A percentile compares a stretch with the other conserved stretches of the same genome.
These are phyloP conservation scores for Iguana delicatissima DNA, from an alignment of 2,797 vertebrate genomes.

Conservation along the genomic window DNA sequence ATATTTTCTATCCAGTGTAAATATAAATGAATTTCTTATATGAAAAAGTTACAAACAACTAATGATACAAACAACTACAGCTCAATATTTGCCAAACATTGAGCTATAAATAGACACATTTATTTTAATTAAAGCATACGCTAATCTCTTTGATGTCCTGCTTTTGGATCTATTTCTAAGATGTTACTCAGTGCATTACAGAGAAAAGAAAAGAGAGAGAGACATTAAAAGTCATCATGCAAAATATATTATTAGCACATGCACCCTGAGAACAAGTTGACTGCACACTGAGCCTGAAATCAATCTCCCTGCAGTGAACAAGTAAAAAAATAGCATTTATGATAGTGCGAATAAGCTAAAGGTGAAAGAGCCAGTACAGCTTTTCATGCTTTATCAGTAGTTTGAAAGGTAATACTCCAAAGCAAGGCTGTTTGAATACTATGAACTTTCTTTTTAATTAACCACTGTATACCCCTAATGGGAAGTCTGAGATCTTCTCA, in stretches of 20 bases:
- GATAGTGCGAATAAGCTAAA: conserved; percentile 43
- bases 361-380: conserved; percentile 41
- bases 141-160: not conserved
- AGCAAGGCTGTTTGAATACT: conserved; percentile 28
- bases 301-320: conserved; percentile 19
- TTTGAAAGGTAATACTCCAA: conserved; percentile 34
- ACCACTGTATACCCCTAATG: conserved; percentile 24
- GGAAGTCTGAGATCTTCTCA: conserved; percentile 48
- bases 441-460: conserved; percentile 65
- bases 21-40: not conserved
- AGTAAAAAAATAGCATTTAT: conserved; percentile 25
- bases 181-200: not conserved
- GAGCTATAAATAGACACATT: not conserved
- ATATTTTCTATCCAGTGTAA: not conserved
- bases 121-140: conserved; percentile 18
- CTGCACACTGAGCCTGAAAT: conserved; percentile 29
- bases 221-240: not conserved
- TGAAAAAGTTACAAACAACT: not conserved
- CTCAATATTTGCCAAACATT: not conserved
- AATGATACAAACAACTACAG: not conserved
- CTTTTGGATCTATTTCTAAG: not conserved
- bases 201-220: not conserved
- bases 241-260: conserved; percentile 19
- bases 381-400: conserved; percentile 43
- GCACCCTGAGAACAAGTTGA: conserved; percentile 26